Evolutionary conservation across 1,140 invertebrate species (phyloP).

Genomic region (Magallana ariakensis): DNA sequence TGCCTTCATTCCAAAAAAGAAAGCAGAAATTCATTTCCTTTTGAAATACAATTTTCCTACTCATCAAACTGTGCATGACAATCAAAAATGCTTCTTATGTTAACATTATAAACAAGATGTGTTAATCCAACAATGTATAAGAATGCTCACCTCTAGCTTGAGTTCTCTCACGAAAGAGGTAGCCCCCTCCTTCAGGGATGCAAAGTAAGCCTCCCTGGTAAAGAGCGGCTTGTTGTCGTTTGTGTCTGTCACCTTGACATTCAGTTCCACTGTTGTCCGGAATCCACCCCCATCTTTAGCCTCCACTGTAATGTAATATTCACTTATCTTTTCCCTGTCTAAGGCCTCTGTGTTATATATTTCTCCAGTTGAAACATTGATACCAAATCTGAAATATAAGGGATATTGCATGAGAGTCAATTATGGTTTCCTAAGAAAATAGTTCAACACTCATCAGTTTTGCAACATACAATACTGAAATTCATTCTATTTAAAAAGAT

Average conservation of each 20-base stretch:
- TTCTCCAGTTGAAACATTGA: constrained; percentile 90
- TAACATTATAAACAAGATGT: neutral
- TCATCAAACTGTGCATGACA: no score
- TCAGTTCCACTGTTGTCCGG: constrained; percentile 91
- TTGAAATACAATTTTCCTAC: no score
- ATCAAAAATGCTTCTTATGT: neutral
- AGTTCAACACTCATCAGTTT: no score
- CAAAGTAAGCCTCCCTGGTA: constrained; percentile 64
- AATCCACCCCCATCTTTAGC: constrained; percentile 94
- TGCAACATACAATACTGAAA: neutral
- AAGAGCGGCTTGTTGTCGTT: constrained; percentile 85
- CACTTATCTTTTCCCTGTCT: constrained; percentile 91
- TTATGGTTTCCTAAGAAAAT: no score
- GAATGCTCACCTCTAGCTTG: constrained; percentile 62
- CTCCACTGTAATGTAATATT: constrained; percentile 94
- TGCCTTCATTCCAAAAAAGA: neutral
- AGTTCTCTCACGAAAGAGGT: constrained; percentile 62
- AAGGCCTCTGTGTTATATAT: constrained; percentile 88
- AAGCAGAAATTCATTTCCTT: neutral
- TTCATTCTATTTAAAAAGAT: no score
- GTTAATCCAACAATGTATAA: neutral
- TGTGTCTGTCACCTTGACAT: constrained; percentile 83
- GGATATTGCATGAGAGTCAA: constrained; percentile 44
- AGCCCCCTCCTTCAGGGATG: constrained; percentile 62
- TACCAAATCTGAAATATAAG: constrained; percentile 84